Base-by-base conservation (phyloP, 2,888 invertebrate genomes). In the Clitarchus hookeri region DNA sequence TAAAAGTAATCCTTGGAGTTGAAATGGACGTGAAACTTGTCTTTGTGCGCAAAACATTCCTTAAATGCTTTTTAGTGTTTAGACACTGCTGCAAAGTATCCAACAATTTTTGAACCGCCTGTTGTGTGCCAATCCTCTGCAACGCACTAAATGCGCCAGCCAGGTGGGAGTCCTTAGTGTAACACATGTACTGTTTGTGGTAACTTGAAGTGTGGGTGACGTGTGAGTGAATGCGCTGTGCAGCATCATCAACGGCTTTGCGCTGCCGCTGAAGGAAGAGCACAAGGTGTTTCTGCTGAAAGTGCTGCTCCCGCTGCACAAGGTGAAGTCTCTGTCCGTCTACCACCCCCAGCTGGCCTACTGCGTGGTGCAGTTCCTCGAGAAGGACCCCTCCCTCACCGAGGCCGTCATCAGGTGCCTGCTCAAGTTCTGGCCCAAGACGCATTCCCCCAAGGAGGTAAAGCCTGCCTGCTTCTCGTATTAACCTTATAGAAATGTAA, bases 231-330 rank as follows among this genome's bases (percentile, higher is more conserved):
- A 83, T 87, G 23, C 84, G 87, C 85, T 87, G 88, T 92, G 87
- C 91, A 98, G 98, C 92, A 99, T 99, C 92, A 99, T 99, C 92
- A 99, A 99, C 92, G 99, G 99, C 85, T 99, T 99, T 93, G 99
- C 99, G 91, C 93, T 99, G 92, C 99, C 99, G 87, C 93, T 99
- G 90, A 99, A 99, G 92, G 97, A 98, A 90, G 99, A 99, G 93
- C 99, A 99, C 93, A 99, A 99, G 93, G 95, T 96, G 92, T 99
- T 99, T 93, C 94, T 99, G 92, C 94, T 98, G 89, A 94, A 95
- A 92, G 98, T 98, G 89, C 93, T 99, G 90, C 94, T 99, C 90
- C 99, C 99, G 87, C 94, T 99, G 90, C 99, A 99, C 94, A 99
- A 99, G 94, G 98, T 97, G 89, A 98, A 98, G 92, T 98, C 97